Base-by-base conservation (phyloP, 1,140 invertebrate species). In the Drusus annulatus region DNA sequence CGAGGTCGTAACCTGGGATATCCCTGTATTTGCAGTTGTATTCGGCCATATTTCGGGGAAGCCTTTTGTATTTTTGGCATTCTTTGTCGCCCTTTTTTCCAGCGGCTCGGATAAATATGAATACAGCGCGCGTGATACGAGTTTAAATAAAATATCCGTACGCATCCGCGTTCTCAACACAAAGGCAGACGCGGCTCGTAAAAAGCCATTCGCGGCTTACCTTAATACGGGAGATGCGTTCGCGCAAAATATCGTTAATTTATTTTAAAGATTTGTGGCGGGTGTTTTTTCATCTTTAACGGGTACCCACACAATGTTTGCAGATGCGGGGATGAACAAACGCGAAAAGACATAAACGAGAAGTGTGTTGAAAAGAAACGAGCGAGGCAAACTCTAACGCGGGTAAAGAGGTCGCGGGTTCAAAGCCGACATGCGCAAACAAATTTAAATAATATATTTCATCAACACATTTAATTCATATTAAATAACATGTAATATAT, bases 121-220 rank as follows among this genome's bases (percentile, higher is more conserved):
- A 71, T 71, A 71, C 21, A 19, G 68, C 17, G 68, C 62, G 62
- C 62, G 62, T 65, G 62, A 65, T 19, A 51, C 68, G 68, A 52
- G 19, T 71, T 51, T 71, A 71, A 71, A 71, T 71, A 71, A 71
- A 71, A 71, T 71, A 71, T 71, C 68, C 68, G 25, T 51, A 71
- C 45, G 52, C 5, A 51, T 23, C 45, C 68, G n/a, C n/a, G 68
- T 51, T 71, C 23, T 51, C 50, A 45, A 50, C 36, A 71, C 68
- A 71, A 51, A 71, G 50, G 45, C 62, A 17, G 36, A 52, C 50
- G 21, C 51, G n/a, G 17, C 23, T 17, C 68, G 45, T 21, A 21
- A 23, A 52, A 71, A 71, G 68, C 68, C 25, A 51, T 71, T 25
- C 68, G 68, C 45, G 68, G 68, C 68, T 54, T 28, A 52, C 17